These are phyloP conservation scores for Psilopsiagon aurifrons DNA, from an alignment of 2,113 vertebrate genomes.

Conservation along the genomic window DNA sequence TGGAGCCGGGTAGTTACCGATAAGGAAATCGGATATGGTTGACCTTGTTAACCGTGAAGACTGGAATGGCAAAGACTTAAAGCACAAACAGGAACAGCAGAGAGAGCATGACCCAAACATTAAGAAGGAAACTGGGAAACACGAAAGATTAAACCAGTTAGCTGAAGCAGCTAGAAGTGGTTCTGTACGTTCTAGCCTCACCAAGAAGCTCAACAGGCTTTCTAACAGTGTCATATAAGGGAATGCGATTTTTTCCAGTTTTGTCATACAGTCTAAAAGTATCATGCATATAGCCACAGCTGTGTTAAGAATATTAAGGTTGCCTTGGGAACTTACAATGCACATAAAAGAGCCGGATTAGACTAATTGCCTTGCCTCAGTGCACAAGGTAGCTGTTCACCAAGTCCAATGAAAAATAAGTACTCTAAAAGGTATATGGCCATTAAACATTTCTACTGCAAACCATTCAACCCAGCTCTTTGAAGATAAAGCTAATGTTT, in stretches of 20 bases:
- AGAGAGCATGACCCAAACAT: neutral
- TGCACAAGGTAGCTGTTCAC: neutral
- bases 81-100: neutral
- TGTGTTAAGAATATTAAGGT: slow-evolving; percentile 10
- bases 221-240: neutral
- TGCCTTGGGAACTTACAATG: neutral
- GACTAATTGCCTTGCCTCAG: neutral
- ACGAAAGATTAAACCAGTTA: neutral
- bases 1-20: neutral
- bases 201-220: neutral
- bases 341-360: neutral
- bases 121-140: neutral
- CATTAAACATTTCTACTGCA: slow-evolving; percentile 1
- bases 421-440: neutral
- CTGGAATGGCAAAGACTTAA: neutral
- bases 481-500: slow-evolving; percentile 13
- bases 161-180: neutral
- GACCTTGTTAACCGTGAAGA: neutral
- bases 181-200: neutral
- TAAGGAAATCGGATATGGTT: neutral
- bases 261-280: neutral
- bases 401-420: slow-evolving; percentile 6
- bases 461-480: neutral
- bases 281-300: neutral
- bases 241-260: neutral